Evolutionary conservation across 2,113 vertebrate genomes (phyloP).

Genomic region (Lamprologus speciosus): DNA sequence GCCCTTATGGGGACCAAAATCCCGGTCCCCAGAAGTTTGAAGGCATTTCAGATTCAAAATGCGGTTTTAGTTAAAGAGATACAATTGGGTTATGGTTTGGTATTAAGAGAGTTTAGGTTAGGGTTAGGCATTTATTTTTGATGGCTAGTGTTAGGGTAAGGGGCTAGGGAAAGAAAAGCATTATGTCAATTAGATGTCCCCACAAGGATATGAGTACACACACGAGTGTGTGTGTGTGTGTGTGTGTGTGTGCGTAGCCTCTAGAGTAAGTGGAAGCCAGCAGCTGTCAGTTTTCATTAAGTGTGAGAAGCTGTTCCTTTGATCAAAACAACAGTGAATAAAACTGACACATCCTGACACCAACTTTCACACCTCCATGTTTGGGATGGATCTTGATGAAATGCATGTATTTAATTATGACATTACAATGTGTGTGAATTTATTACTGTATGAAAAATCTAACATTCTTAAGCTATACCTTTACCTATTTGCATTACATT

Average conservation of each 20-base stretch:
- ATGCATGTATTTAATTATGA: not conserved
- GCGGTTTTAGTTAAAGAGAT: not conserved
- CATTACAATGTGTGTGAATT: not conserved
- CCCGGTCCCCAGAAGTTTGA: not conserved
- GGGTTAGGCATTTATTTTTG: not conserved
- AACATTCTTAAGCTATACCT: not conserved
- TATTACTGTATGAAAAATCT: not conserved
- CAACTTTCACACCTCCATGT: not conserved
- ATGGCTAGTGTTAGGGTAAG: not conserved
- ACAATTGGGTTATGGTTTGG: not conserved
- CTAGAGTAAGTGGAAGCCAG: not conserved
- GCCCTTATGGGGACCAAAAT: not conserved
- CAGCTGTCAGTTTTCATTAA: not conserved
- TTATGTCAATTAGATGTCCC: not conserved
- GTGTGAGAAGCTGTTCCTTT: not conserved
- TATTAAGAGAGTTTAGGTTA: not conserved
- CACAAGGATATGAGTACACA: not conserved
- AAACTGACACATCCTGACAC: not conserved
- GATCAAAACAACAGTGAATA: not conserved
- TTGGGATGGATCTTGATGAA: not conserved
- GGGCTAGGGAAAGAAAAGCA: not conserved
- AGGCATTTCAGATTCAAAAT: not conserved
- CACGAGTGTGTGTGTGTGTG: not conserved
- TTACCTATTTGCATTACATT: not conserved
- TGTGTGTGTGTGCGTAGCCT: not conserved